phyloP scores from a whole-genome alignment of 2,113 vertebrate genomes.

The Poecile atricapillus region DNA sequence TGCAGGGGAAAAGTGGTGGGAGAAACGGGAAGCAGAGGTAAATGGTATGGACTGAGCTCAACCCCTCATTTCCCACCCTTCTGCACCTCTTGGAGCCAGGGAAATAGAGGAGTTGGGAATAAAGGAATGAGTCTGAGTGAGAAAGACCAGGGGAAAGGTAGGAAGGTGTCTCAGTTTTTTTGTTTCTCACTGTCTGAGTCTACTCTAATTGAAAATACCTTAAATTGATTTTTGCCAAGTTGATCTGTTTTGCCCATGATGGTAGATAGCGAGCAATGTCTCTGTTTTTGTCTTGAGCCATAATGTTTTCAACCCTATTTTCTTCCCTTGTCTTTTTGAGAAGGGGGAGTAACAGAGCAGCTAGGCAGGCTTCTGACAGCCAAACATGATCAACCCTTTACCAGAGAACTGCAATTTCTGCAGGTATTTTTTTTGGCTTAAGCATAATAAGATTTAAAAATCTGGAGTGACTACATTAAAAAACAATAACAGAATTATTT shows the following conservation, averaged over 20 bases:
- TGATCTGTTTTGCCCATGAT: not conserved
- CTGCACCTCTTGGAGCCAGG: not conserved
- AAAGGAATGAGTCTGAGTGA: not conserved
- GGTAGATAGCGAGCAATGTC: not conserved
- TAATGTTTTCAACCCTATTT: not conserved
- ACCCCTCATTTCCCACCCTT: rapidly evolving
- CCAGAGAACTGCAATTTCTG: not conserved
- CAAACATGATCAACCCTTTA: not conserved
- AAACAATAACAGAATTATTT: not conserved
- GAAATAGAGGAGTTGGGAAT: not conserved
- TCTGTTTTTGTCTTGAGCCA: not conserved
- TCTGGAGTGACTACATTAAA: not conserved
- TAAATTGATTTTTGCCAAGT: not conserved
- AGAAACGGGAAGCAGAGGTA: not conserved
- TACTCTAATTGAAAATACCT: not conserved
- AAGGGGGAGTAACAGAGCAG: not conserved
- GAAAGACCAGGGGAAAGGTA: not conserved
- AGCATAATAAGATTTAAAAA: not conserved
- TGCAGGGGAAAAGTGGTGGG: not conserved
- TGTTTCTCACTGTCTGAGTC: not conserved
- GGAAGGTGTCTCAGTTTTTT: not conserved
- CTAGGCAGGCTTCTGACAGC: not conserved
- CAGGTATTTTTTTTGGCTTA: not conserved
- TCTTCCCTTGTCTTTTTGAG: not conserved
- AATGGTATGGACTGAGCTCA: not conserved